Conservation (phyloP, 2,797 vertebrate genomes). For the Lateolabrax maculatus region DNA sequence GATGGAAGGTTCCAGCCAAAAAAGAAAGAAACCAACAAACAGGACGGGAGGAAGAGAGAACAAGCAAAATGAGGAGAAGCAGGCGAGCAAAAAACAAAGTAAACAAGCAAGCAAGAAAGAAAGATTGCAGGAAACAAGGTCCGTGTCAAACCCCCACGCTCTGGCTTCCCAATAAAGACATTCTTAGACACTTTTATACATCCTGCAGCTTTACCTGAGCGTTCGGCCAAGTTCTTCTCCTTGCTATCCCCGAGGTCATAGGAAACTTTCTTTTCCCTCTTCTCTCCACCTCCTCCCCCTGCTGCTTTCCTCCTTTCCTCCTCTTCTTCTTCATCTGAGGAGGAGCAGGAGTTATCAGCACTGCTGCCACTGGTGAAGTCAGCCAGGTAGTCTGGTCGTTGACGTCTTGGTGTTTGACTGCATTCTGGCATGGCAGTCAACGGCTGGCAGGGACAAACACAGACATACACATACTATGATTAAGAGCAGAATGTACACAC, state of each 20-base stretch:
- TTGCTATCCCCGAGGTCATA: constrained; percentile 88
- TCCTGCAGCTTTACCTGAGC: constrained; percentile 87
- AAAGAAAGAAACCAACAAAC: constrained; percentile 29
- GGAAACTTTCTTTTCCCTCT: constrained; percentile 90
- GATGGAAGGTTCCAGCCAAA: constrained; percentile 47
- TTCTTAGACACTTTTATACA: constrained; percentile 35
- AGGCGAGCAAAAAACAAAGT: background rate
- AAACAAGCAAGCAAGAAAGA: constrained; percentile 9
- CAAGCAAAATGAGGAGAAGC: background rate
- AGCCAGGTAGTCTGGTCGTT: constrained; percentile 85
- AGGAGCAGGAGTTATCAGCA: constrained; percentile 87
- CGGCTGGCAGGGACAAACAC: constrained; percentile 81
- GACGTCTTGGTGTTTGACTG: constrained; percentile 85
- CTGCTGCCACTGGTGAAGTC: constrained; percentile 88
- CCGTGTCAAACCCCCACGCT: constrained; percentile 22
- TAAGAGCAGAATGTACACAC: constrained; percentile 1
- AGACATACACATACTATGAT: background rate
- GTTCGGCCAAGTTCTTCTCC: constrained; percentile 89
- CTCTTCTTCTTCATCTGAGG: constrained; percentile 89
- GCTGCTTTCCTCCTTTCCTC: constrained; percentile 84
- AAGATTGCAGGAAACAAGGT: constrained; percentile 21
- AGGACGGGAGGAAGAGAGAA: constrained; percentile 27
- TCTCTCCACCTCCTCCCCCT: constrained; percentile 81
- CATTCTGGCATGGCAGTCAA: constrained; percentile 95
- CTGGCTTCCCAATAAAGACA: constrained; percentile 51